Percentiles rank a stretch among this genome's conserved stretches.
phyloP scores from a whole-genome alignment of 1,140 invertebrate genomes.

The Caenorhabditis tropicalis region DNA sequence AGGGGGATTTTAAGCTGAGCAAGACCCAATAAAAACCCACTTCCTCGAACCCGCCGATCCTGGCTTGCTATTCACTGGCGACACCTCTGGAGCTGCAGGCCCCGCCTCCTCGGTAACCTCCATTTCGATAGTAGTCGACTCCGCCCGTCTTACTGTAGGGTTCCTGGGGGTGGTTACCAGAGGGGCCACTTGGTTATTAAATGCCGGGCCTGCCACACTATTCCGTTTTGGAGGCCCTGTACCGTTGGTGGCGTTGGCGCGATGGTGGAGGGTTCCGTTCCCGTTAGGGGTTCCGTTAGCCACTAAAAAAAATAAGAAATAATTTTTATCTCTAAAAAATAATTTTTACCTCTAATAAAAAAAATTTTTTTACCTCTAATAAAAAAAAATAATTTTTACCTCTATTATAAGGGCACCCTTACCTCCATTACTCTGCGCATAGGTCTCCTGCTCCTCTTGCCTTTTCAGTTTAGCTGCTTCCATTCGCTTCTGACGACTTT shows the following conservation, averaged over 20 bases:
- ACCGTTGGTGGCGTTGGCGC: not conserved
- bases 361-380: too few species aligned
- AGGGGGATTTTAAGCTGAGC: too few species aligned
- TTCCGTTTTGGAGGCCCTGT: not conserved
- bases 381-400: too few species aligned
- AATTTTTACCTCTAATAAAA: not conserved
- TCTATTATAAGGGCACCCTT: too few species aligned
- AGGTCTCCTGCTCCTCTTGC: slow-evolving; percentile 31
- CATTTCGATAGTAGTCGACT: not conserved
- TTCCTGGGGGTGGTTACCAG: not conserved
- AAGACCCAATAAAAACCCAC: not conserved
- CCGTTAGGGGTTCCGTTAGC: slow-evolving; percentile 29
- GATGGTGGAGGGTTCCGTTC: slow-evolving; percentile 11
- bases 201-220: not conserved
- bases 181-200: not conserved
- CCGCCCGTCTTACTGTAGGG: not conserved
- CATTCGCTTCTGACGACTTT: slow-evolving; percentile 57
- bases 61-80: not conserved
- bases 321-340: too few species aligned
- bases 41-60: not conserved
- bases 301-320: not conserved
- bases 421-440: slow-evolving; percentile 12
- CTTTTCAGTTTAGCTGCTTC: slow-evolving; percentile 52
- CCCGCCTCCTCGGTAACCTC: not conserved
- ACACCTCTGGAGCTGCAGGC: not conserved